Evolutionary conservation across 1,140 invertebrate genomes (phyloP), one percentile per base, ranked within the genome.

Genomic region (Diprion similis): DNA sequence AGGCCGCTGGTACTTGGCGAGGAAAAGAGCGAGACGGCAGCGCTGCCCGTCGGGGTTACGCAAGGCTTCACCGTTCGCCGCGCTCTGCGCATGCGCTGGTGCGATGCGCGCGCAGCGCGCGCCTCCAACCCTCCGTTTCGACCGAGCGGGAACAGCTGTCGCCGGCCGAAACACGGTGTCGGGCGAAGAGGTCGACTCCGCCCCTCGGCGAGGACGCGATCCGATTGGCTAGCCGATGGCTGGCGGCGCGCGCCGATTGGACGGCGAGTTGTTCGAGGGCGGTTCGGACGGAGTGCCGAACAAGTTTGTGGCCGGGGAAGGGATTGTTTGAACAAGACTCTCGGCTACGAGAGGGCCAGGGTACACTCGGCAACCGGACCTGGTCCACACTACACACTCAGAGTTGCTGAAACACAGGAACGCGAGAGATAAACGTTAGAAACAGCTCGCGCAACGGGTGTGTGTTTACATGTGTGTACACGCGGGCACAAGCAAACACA

Each of bases 261-360:
- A 8, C 47, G 46, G 0, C 0, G 10, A 6, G n/a, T n/a, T 19
- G 70, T 45, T 59, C 17, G 1, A 13, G 10, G 1, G 1, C 64
- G 70, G 24, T 37, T 37, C 45, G 66, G 46, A 7, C 8, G 6
- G 66, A 68, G 11, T 19, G 66, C 66, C 18, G 24, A 59, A n/a
- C 51, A n/a, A 59, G 51, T 59, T n/a, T 59, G 51, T 10, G 10
- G n/a, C n/a, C n/a, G 11, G 46, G n/a, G 86, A 81, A 80, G 86
- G 84, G 79, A n/a, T 37, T 88, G 82, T 87, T 88, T 88, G 84
- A 87, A 87, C 85, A 88, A 87, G 83, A 82, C 81, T 79, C 78
- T 80, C 77, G 79, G 82, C 80, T 79, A 84, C 79, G 83, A 84
- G 85, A 85, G 83, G 82, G 79, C 78, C 84, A 77, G 83, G 84